These are phyloP conservation scores for Paraplagusia blochii DNA, from an alignment of 2,113 vertebrate genomes.

Conservation along the genomic window DNA sequence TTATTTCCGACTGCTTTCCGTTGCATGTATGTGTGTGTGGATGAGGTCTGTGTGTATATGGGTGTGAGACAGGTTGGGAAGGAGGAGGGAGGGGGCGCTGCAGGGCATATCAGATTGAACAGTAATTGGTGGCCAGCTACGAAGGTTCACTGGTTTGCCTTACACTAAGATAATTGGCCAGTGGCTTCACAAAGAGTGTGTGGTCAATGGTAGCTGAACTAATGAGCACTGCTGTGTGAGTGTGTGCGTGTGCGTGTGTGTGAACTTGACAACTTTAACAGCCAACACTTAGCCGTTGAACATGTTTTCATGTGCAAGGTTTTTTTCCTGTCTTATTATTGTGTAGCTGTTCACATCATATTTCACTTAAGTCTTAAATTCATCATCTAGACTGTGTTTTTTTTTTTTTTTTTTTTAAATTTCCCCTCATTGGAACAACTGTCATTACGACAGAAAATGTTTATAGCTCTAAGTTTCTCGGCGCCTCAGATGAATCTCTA, in stretches of 20 bases:
- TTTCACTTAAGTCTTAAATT: background rate
- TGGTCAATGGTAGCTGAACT: conserved; percentile 67
- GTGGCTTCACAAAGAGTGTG: conserved; percentile 63
- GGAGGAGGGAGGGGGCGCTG: conserved; percentile 52
- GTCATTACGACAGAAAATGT: too few relatives aligned
- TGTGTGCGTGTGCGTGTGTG: conserved; percentile 16
- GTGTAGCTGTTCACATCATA: conserved; percentile 10
- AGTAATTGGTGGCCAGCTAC: conserved; percentile 70
- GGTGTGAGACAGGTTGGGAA: conserved; percentile 23
- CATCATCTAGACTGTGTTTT: too few relatives aligned
- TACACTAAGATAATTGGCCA: conserved; percentile 70
- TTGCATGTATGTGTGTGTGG: conserved; percentile 7
- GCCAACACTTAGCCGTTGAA: conserved; percentile 31
- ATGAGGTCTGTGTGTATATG: conserved; percentile 10
- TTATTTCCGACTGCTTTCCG: background rate
- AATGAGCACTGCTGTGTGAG: conserved; percentile 57
- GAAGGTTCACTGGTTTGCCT: conserved; percentile 71
- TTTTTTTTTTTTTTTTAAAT: too few relatives aligned
- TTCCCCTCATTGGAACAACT: too few relatives aligned
- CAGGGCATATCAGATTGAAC: conserved; percentile 65
- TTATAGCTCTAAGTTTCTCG: too few relatives aligned
- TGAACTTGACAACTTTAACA: conserved; percentile 27
- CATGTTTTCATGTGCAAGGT: conserved; percentile 33
- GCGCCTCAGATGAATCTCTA: too few relatives aligned
- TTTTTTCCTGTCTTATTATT: conserved; percentile 37